Base-by-base conservation (phyloP, 2,888 invertebrate species). In the Cremastinae sp. region DNA sequence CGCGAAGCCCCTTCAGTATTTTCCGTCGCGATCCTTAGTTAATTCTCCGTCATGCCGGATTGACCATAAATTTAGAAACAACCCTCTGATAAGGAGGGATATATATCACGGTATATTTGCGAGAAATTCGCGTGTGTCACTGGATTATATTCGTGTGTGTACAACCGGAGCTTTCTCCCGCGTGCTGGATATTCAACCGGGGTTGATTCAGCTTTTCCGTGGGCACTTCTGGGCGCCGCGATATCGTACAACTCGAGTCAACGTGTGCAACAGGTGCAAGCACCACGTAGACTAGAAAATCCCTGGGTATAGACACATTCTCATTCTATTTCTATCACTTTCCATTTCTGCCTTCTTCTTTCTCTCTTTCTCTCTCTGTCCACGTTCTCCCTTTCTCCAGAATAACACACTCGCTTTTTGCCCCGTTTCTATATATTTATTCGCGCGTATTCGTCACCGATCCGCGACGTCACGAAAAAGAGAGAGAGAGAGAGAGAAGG, bases 181-280 rank as follows among this genome's bases (percentile, higher is more conserved):
- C 28, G 28, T 28, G n/a, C n/a, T 14, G 28, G 41, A 28, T 28
- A 53, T 43, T 43, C 56, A 49, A 45, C 54, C 8, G 65, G 12
- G 34, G 53, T 38, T 47, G 41, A 43, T 65, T 22, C 41, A 49
- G 58, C 12, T 54, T 65, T n/a, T 38, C 28, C 14, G 16, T 43
- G 34, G 28, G 38, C 54, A 54, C 36, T 59, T n/a, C 70, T 16
- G 56, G 47, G 28, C 28, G 51, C 49, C 72, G 61, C 28, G 51
- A 61, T 72, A 64, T 70, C 70, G 34, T 65, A 71, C 20, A 58
- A 76, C 76, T 71, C 74, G 74, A 59, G 64, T 68, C 61, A 51
- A 38, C 34, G 69, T 36, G 66, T 51, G 79, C 79, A 79, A 79
- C 79, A 79, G 78, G 79, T 79, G 79, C 65, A 78, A 49, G 51